Evolutionary conservation across 2,797 vertebrate species (phyloP).

Genomic region (Labroides dimidiatus): DNA sequence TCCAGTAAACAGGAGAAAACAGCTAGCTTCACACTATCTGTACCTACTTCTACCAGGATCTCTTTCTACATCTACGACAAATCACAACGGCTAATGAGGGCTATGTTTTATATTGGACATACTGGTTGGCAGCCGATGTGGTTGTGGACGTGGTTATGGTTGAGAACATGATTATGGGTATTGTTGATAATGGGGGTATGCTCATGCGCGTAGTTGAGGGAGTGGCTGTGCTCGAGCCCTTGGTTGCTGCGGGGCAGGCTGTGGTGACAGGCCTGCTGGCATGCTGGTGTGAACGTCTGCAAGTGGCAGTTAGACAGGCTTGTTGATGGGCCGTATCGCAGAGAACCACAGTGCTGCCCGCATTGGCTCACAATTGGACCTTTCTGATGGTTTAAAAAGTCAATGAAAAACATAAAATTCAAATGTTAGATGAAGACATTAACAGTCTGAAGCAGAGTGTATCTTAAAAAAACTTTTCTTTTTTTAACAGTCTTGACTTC

Average conservation of each 20-base stretch:
- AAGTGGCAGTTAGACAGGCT: conserved; percentile 62
- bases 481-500: conserved; percentile 12
- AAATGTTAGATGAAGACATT: conserved; percentile 45
- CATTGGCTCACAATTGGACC: conserved; percentile 65
- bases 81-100: not conserved
- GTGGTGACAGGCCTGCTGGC: conserved; percentile 72
- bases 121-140: conserved; percentile 70
- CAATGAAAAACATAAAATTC: conserved; percentile 48
- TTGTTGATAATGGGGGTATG: conserved; percentile 68
- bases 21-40: no score
- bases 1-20: no score
- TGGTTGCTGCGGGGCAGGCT: conserved; percentile 63
- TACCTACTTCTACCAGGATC: conserved; percentile 63
- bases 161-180: conserved; percentile 65
- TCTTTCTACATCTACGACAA: conserved; percentile 46
- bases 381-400: conserved; percentile 69
- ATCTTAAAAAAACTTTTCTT: conserved; percentile 24
- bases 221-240: conserved; percentile 53
- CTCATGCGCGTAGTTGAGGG: conserved; percentile 57
- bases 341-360: conserved; percentile 70
- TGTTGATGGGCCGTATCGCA: conserved; percentile 64
- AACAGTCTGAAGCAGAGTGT: conserved; percentile 4
- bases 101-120: conserved; percentile 54
- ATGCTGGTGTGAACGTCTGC: conserved; percentile 54
- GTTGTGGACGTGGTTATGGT: conserved; percentile 65